Conservation (phyloP, 1,140 invertebrate genomes). For the Drosophila dunni region DNA sequence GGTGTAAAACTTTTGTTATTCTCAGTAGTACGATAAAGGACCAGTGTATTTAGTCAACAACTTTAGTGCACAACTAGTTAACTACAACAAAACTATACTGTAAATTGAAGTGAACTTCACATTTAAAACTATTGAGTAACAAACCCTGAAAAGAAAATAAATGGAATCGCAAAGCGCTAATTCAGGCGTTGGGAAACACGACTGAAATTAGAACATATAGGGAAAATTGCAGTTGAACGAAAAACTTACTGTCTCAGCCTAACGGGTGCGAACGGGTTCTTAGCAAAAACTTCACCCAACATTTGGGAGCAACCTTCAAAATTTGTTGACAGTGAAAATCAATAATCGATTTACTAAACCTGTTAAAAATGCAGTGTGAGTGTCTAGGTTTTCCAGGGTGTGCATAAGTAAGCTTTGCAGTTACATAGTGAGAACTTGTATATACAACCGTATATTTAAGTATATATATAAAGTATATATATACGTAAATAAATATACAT, state of each 20-base stretch:
- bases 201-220: slow-evolving; percentile 3
- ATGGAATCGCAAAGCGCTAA: slow-evolving; percentile 5
- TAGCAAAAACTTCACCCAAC: slow-evolving; percentile 45
- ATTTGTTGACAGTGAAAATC: slow-evolving; percentile 58
- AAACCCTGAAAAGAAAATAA: slow-evolving; percentile 13
- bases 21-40: too few species aligned
- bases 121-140: not conserved
- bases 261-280: slow-evolving; percentile 21
- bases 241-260: slow-evolving; percentile 1
- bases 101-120: too few species aligned
- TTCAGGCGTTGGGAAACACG: not conserved
- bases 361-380: slow-evolving; percentile 45
- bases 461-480: slow-evolving; percentile 11
- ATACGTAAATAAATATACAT: slow-evolving; percentile 23
- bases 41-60: too few species aligned
- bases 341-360: slow-evolving; percentile 66
- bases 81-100: too few species aligned
- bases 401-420: slow-evolving; percentile 10
- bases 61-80: too few species aligned
- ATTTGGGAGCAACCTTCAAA: slow-evolving; percentile 51
- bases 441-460: slow-evolving; percentile 5
- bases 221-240: slow-evolving; percentile 11
- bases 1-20: too few species aligned
- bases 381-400: slow-evolving; percentile 12
- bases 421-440: slow-evolving; percentile 4